Base-by-base conservation (phyloP, 2,113 vertebrate species). In the Vicugna pacos region DNA sequence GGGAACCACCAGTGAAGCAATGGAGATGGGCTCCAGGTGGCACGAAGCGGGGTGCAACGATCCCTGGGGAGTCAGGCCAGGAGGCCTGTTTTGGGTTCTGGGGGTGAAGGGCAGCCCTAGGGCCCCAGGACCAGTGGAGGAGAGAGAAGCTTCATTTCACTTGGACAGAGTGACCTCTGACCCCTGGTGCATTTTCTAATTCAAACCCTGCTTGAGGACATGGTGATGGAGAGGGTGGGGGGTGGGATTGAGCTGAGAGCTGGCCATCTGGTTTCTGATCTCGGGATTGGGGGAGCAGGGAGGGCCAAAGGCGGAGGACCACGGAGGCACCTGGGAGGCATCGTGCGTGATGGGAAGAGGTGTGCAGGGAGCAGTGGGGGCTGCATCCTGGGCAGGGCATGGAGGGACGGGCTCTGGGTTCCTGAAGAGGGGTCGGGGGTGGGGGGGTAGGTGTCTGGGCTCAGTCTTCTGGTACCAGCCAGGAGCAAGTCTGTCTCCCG, bases 1-100 rank as follows among this genome's bases (percentile, higher is more conserved):
- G 8, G 28, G 54, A 30, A n/a, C 32, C 26, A 32, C 46, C 12
- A 4, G 6, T 30, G 30, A 65, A 5, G 58, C 0, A 3, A 15
- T 9, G 10, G 26, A 58, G 50, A 15, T 14, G 20, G 12, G 14
- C 15, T 67, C 30, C 0, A 12, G 81, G 48, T 1, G 0, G 16
- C 15, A 1, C 38, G 69, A 38, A 73, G 52, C 67, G 6, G 28
- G 2, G 14, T 17, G n/a, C 5, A 0, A 35, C 24, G 0, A 26
- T 19, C 16, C 26, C 48, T 54, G 75, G 60, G 4, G 16, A 38
- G 48, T n/a, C 1, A 19, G 26, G 42, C 6, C 64, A 69, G 32
- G 79, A 42, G 32, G 46, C n/a, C 60, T 0, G 0, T 11, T 6
- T 22, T 3, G 62, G 30, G 22, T 67, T 58, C 11, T 77, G 3